phyloP scores from a whole-genome alignment of 2,888 invertebrate genomes.

The Lochmaea capreae region DNA sequence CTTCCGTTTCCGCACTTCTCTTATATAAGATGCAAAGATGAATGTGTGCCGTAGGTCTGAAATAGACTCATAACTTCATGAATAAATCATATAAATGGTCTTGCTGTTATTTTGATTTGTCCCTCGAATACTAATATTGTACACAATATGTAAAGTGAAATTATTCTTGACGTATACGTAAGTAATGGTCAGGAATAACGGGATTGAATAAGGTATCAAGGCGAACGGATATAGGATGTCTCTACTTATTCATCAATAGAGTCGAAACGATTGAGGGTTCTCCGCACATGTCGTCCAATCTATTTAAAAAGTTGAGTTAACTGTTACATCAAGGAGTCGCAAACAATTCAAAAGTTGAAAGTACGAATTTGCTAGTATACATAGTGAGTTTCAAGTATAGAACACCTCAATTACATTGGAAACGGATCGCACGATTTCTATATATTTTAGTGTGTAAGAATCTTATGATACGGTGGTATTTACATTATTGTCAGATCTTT shows the following conservation, averaged over 20 bases:
- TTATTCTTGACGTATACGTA: conserved; percentile 1
- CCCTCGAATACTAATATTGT: conserved; percentile 17
- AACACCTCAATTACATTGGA: too few relatives aligned
- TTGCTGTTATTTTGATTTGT: conserved; percentile 37
- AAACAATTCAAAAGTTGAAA: too few relatives aligned
- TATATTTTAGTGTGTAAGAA: too few relatives aligned
- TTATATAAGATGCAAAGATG: conserved; percentile 39
- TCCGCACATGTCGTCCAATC: background rate
- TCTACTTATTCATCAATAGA: background rate
- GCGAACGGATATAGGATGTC: background rate
- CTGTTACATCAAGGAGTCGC: too few relatives aligned
- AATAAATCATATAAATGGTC: conserved; percentile 41
- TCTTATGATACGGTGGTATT: too few relatives aligned
- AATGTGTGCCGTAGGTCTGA: conserved; percentile 40
- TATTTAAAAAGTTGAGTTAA: background rate
- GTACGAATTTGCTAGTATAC: too few relatives aligned
- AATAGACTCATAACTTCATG: conserved; percentile 44
- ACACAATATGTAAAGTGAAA: background rate
- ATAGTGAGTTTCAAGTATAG: too few relatives aligned
- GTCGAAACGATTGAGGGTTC: background rate
- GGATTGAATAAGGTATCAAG: background rate
- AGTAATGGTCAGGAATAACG: background rate
- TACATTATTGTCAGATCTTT: too few relatives aligned
- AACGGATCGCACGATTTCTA: too few relatives aligned
- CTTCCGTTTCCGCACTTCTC: conserved; percentile 45